These are phyloP conservation scores for Lycodopsis pacificus DNA, from an alignment of 2,797 vertebrate genomes.

Conservation along the genomic window DNA sequence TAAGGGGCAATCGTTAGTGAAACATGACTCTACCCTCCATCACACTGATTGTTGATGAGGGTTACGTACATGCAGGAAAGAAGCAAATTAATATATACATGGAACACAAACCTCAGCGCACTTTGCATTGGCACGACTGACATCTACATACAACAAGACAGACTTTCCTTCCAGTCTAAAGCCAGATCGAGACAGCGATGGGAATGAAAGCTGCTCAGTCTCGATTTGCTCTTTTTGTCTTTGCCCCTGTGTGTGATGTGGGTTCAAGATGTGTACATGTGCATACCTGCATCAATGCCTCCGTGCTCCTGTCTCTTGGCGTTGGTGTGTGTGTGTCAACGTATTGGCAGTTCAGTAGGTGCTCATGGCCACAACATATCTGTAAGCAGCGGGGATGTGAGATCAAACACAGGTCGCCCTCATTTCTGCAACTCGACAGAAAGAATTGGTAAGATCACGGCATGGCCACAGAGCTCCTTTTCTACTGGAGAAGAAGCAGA, in stretches of 20 bases:
- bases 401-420: background rate
- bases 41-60: background rate
- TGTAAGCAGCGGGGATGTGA: background rate
- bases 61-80: background rate
- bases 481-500: background rate
- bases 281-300: background rate
- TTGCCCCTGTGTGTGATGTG: no score
- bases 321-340: background rate
- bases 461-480: background rate
- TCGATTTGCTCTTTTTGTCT: no score
- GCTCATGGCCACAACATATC: slow-evolving; percentile 21
- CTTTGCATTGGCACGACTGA: background rate
- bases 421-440: background rate
- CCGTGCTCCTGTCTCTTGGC: background rate
- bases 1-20: no score
- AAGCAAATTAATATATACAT: background rate
- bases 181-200: no score
- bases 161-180: background rate
- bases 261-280: background rate
- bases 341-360: slow-evolving; percentile 40
- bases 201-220: background rate
- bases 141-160: background rate
- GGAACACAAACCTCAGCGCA: background rate
- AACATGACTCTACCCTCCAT: background rate
- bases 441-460: background rate